Evolutionary conservation across 2,888 invertebrate genomes (phyloP), one percentile per base, ranked within the genome.

Genomic region (Euproctis similis): DNA sequence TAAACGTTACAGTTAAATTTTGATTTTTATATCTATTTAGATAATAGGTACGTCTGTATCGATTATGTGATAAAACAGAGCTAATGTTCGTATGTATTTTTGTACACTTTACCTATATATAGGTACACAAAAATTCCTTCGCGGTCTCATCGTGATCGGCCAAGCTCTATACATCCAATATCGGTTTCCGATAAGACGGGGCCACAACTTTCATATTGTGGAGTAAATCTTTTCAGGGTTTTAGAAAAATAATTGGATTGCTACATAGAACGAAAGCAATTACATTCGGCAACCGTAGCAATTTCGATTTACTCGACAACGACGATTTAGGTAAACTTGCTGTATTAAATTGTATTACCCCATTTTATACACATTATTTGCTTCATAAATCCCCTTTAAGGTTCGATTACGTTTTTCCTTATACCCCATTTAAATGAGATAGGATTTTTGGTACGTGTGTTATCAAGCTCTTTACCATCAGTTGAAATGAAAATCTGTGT

Each of bases 221-320:
- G 58, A 54, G 57, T 55, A 70, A 72, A 74, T 71, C 75, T 74
- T 75, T 75, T 64, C 63, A 71, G 63, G 75, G 66, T n/a, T 67
- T 76, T 71, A 72, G 63, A 75, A 75, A 78, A 77, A 76, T 78
- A 78, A 80, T 80, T 78, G 76, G 74, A 72, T 74, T 64, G 70
- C 66, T 61, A 63, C 64, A 69, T 73, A 69, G 70, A 72, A 64
- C 65, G 67, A 67, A 75, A 76, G 70, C 78, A 78, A 78, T 78
- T 76, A 78, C 76, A 74, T 61, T 62, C 61, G 63, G 59, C 59
- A 66, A 69, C 64, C 69, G 62, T 65, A 67, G 61, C 71, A 63
- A 69, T 74, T 70, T 59, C 71, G 68, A 70, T 73, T 69, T 69
- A 69, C 70, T 71, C 64, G 56, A 56, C 61, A 64, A 58, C 53